Evolutionary conservation across 2,888 invertebrate genomes (phyloP), one percentile per base, ranked within the genome.

Genomic region (Scaptomyza cyrtandrae): DNA sequence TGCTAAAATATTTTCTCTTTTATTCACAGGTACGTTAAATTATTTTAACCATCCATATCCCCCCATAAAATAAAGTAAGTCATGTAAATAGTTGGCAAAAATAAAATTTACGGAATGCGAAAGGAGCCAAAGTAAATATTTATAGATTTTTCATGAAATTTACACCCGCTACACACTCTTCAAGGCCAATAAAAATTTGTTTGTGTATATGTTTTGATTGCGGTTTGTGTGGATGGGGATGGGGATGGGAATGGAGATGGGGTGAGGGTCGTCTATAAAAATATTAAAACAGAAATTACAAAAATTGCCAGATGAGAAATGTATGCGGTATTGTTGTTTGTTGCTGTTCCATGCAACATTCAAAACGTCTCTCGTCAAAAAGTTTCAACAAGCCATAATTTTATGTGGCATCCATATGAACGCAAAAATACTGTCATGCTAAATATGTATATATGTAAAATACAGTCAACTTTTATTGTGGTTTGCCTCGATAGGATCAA

Each of bases 301-400:
- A 80, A 72, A 72, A 80, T 76, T 59, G 54, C 46, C 68, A 69
- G 55, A 71, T 86, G 83, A 70, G 59, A 80, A 58, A 69, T 77
- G 64, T 48, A 60, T 65, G 35, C 43, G 55, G 41, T 41, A 10
- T n/a, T 39, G 2, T 2, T 35, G 1, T 2, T 11, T 33, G 33
- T 5, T 35, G 4, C 35, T 35, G 29, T 62, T 33, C 6, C 29
- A 29, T 29, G 29, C 31, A 46, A 35, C 54, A 39, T 61, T 16
- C 16, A 49, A 37, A 53, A 13, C 35, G 11, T 24, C 45, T 68
- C 55, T 70, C 80, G 73, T 82, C 74, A 83, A 37, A 83, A 86
- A 48, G 76, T 86, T 68, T 74, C 80, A 86, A 83, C 88, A 59
- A 60, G 45, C 74, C 64, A 71, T 87, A 78, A 85, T 82, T 87